These are phyloP conservation scores for Pterobdella sp. DNA, from an alignment of 2,888 invertebrate species.

Conservation along the genomic window DNA sequence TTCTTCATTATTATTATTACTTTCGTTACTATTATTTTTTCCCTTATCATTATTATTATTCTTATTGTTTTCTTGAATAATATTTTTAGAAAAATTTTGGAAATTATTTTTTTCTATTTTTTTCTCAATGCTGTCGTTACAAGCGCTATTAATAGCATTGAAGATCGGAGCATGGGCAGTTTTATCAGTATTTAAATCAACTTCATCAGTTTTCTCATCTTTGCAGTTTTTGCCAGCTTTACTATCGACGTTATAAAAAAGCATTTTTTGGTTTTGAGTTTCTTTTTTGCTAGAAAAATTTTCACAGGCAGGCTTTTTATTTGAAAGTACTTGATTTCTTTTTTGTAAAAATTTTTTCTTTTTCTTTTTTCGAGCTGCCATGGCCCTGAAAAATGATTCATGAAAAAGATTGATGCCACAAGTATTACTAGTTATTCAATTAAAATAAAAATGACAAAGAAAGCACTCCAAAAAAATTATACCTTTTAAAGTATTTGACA, in stretches of 20 bases:
- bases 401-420: no score
- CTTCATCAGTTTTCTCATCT: neutral
- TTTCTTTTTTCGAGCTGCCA: constrained; percentile 63
- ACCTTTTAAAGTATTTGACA: no score
- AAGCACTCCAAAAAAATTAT: no score
- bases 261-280: neutral
- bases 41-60: neutral
- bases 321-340: neutral
- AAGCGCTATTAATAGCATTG: neutral
- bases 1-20: neutral
- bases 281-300: neutral
- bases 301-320: neutral
- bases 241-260: neutral
- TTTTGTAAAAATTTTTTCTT: constrained; percentile 44
- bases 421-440: no score
- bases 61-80: no score
- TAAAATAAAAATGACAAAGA: no score
- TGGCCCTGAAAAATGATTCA: no score
- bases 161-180: no score
- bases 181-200: neutral
- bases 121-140: neutral
- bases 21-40: neutral
- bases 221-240: neutral
- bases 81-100: no score
- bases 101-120: no score